These are phyloP conservation scores for Ptyas mucosa DNA, from an alignment of 2,113 vertebrate species.

Conservation along the genomic window DNA sequence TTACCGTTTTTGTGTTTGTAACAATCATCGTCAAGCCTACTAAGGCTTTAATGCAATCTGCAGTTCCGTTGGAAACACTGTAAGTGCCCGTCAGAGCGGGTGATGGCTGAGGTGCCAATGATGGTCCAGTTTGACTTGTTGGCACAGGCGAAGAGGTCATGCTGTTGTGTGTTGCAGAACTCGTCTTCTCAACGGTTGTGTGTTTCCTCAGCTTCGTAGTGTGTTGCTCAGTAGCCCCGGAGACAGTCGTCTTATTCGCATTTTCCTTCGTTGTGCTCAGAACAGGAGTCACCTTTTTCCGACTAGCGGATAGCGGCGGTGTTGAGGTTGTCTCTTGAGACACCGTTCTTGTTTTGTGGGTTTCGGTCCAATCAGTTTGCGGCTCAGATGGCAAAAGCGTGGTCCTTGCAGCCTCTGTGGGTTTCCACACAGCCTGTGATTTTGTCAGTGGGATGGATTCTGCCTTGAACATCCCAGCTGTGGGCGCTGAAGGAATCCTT, in stretches of 20 bases:
- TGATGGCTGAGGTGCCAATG: slow-evolving; percentile 30
- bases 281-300: not conserved
- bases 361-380: fast-evolving
- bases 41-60: slow-evolving; percentile 72
- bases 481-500: fast-evolving
- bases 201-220: not conserved
- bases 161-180: not conserved
- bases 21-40: slow-evolving; percentile 75
- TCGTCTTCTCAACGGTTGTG: not conserved
- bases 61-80: slow-evolving; percentile 53
- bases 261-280: not conserved
- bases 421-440: not conserved
- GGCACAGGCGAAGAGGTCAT: not conserved
- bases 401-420: not conserved
- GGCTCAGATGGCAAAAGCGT: fast-evolving
- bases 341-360: not conserved
- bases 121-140: not conserved
- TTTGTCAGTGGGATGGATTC: not conserved
- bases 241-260: not conserved
- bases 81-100: slow-evolving; percentile 68
- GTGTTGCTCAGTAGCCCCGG: not conserved
- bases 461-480: not conserved
- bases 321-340: not conserved
- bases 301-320: not conserved
- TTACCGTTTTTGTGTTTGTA: slow-evolving; percentile 62